These are phyloP conservation scores for Aplodontia rufa DNA, from an alignment of 2,113 vertebrate genomes.

Conservation along the genomic window DNA sequence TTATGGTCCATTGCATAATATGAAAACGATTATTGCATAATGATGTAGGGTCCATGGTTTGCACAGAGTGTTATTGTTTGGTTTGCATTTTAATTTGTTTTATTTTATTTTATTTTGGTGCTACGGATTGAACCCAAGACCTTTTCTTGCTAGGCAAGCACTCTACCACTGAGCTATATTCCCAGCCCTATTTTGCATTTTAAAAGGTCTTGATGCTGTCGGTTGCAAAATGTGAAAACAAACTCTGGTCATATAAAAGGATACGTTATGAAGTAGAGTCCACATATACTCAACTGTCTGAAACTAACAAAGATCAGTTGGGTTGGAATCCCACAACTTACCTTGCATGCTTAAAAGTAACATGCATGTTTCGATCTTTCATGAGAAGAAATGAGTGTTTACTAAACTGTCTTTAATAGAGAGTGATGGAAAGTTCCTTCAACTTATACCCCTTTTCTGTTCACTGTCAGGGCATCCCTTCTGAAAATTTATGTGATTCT, in stretches of 20 bases:
- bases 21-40: background rate
- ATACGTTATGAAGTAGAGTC: background rate
- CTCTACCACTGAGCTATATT: background rate
- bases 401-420: background rate
- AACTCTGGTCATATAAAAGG: background rate
- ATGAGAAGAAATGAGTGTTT: constrained; percentile 59
- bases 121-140: background rate
- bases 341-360: constrained; percentile 66
- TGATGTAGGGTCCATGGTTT: background rate
- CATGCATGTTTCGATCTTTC: constrained; percentile 61
- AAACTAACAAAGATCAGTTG: constrained; percentile 64
- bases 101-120: background rate
- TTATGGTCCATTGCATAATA: background rate
- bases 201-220: constrained; percentile 30
- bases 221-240: constrained; percentile 48
- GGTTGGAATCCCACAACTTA: constrained; percentile 53
- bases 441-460: constrained; percentile 6
- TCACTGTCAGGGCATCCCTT: background rate
- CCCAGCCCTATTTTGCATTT: constrained; percentile 42
- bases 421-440: constrained; percentile 15
- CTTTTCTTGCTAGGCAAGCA: background rate
- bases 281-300: background rate
- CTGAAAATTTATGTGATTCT: constrained; percentile 13
- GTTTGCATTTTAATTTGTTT: constrained; percentile 59
- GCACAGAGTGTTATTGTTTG: background rate